phyloP scores from a whole-genome alignment of 2,888 invertebrate genomes.

The Apeira syringaria region DNA sequence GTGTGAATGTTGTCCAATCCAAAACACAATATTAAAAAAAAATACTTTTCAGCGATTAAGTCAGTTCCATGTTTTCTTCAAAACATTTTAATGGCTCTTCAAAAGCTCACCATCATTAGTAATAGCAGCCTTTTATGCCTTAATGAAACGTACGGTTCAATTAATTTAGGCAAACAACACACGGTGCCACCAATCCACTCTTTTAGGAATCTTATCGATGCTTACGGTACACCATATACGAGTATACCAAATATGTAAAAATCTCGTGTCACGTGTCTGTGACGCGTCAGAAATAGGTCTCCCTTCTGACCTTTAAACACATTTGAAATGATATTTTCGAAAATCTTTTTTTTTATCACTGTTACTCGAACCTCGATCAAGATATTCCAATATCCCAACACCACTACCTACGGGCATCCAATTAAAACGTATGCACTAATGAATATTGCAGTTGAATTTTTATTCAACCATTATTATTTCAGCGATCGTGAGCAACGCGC shows the following conservation, averaged over 20 bases:
- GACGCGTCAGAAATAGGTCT: no score
- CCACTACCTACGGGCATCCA: slow-evolving; percentile 21
- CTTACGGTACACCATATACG: no score
- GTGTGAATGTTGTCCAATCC: no score
- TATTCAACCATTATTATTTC: slow-evolving; percentile 33
- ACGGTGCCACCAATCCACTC: slow-evolving; percentile 7
- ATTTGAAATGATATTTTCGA: no score
- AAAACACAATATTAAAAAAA: no score
- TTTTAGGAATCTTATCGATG: slow-evolving; percentile 16
- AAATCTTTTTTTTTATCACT: background rate
- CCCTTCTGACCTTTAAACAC: no score
- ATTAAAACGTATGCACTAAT: slow-evolving; percentile 36
- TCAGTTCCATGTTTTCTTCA: no score
- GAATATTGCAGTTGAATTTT: slow-evolving; percentile 31
- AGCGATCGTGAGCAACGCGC: slow-evolving; percentile 28
- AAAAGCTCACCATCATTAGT: slow-evolving; percentile 19
- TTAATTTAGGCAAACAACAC: slow-evolving; percentile 22
- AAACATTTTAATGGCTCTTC: slow-evolving; percentile 16
- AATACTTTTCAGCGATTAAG: no score
- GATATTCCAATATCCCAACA: background rate
- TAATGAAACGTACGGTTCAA: slow-evolving; percentile 24
- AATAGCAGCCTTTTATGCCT: slow-evolving; percentile 22
- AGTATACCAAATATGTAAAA: no score
- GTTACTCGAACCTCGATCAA: background rate
- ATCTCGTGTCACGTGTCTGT: no score